These are phyloP conservation scores for Ophiodon elongatus DNA, from an alignment of 2,113 vertebrate species.

Conservation along the genomic window DNA sequence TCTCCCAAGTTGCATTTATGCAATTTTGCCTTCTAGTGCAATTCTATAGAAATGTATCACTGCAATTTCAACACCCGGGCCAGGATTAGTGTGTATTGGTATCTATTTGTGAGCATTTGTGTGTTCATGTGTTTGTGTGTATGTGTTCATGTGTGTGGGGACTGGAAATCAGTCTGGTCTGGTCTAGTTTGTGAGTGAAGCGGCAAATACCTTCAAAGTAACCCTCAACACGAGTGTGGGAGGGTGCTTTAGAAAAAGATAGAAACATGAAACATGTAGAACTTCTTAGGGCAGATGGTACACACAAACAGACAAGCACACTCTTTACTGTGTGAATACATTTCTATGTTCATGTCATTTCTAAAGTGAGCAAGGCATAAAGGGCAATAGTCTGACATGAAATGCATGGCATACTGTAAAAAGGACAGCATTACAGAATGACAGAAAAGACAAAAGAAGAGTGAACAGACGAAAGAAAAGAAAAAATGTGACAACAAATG, in stretches of 20 bases:
- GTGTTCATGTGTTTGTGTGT: conserved; percentile 36
- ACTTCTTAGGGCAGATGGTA: conserved; percentile 47
- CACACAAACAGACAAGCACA: conserved; percentile 10
- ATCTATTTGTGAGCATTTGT: conserved; percentile 61
- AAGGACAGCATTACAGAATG: not conserved
- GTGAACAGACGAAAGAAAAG: not conserved
- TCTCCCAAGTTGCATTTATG: conserved; percentile 81
- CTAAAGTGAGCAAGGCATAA: not conserved
- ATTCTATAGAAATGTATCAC: conserved; percentile 82
- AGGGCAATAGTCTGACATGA: not conserved
- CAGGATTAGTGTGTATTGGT: conserved; percentile 75
- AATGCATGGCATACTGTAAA: not conserved
- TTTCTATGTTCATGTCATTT: conserved; percentile 28
- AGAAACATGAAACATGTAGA: conserved; percentile 57
- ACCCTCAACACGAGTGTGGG: conserved; percentile 65
- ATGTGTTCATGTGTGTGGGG: conserved; percentile 47
- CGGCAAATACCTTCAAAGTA: conserved; percentile 77
- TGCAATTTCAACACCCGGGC: conserved; percentile 72
- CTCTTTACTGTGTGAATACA: conserved; percentile 5
- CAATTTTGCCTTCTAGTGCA: conserved; percentile 82
- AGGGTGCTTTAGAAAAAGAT: conserved; percentile 63
- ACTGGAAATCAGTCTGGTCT: conserved; percentile 43
- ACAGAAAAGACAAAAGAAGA: not conserved
- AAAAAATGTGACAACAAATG: not conserved
- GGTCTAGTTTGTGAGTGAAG: conserved; percentile 61